Evolutionary conservation across 2,113 vertebrate genomes (phyloP).

Genomic region (Pseudorhombus dupliciocellatus): DNA sequence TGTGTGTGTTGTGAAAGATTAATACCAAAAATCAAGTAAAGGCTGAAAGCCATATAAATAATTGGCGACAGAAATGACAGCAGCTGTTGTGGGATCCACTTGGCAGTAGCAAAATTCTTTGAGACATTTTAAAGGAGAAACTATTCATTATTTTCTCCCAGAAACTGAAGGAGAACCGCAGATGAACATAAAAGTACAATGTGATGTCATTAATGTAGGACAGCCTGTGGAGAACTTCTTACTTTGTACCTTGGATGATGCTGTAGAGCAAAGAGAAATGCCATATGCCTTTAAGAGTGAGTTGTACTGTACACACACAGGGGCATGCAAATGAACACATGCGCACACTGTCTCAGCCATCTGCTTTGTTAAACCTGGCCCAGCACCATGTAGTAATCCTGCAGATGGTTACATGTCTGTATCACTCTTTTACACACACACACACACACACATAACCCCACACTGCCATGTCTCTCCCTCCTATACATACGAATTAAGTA

Average conservation of each 20-base stretch:
- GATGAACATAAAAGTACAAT: slow-evolving; percentile 1
- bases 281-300: background rate
- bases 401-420: slow-evolving; percentile 51
- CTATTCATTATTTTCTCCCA: background rate
- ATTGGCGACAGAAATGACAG: background rate
- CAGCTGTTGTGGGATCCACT: background rate
- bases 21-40: background rate
- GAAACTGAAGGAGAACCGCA: background rate
- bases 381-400: slow-evolving; percentile 46
- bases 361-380: slow-evolving; percentile 59
- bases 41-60: background rate
- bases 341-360: slow-evolving; percentile 25
- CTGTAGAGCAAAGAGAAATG: background rate
- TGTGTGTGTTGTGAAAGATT: background rate
- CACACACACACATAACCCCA: background rate
- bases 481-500: slow-evolving; percentile 45
- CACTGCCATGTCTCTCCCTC: slow-evolving; percentile 33
- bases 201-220: slow-evolving; percentile 3
- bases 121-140: background rate
- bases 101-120: background rate
- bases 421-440: slow-evolving; percentile 3
- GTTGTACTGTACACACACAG: background rate
- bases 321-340: slow-evolving; percentile 2
- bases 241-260: background rate
- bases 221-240: background rate